phyloP scores from a whole-genome alignment of 1,140 invertebrate genomes.

The Ephestia elutella region DNA sequence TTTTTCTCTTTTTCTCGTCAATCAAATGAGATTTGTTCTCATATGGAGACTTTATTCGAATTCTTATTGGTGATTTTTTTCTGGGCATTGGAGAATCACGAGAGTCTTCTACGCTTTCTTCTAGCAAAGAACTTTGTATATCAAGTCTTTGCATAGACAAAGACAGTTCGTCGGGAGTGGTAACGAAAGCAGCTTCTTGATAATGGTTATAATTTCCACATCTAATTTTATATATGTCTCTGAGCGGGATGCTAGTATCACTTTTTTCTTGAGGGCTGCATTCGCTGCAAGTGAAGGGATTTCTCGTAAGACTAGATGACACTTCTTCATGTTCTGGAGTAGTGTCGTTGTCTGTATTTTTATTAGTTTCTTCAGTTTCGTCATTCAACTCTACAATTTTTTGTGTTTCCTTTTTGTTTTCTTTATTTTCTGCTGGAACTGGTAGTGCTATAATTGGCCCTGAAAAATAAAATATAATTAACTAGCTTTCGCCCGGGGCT shows the following conservation, averaged over 20 bases:
- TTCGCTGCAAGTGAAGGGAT: background rate
- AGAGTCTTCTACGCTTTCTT: conserved; percentile 41
- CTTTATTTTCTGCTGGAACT: background rate
- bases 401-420: background rate
- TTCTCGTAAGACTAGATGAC: background rate
- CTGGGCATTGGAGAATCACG: conserved; percentile 22
- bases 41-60: conserved; percentile 62
- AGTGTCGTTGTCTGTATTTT: background rate
- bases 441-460: background rate
- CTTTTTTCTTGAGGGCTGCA: conserved; percentile 8
- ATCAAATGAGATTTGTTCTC: conserved; percentile 53
- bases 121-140: conserved; percentile 37
- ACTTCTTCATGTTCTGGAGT: conserved; percentile 4
- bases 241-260: conserved; percentile 15
- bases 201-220: conserved; percentile 2
- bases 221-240: conserved; percentile 8
- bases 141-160: conserved; percentile 40
- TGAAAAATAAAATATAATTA: background rate
- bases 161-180: conserved; percentile 31
- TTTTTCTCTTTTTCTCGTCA: conserved; percentile 58
- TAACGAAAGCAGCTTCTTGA: conserved; percentile 5
- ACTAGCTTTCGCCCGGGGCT: too few species aligned
- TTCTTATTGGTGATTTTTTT: conserved; percentile 42
- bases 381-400: conserved; percentile 10
- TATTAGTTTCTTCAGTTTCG: background rate